phyloP scores from a whole-genome alignment of 2,797 vertebrate species.

The Phoebastria nigripes region DNA sequence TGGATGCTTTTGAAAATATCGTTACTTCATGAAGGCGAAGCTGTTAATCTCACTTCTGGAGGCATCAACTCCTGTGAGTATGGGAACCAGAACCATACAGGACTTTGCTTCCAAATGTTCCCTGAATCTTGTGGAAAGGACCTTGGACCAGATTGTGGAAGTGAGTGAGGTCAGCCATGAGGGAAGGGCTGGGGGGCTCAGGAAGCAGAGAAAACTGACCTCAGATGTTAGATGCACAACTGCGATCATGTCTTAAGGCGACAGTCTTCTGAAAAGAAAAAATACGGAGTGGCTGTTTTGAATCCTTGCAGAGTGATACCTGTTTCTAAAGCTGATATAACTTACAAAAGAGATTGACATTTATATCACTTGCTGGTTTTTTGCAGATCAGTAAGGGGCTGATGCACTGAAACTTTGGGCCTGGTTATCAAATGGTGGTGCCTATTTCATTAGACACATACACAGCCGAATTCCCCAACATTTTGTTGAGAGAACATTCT shows the following conservation, averaged over 20 bases:
- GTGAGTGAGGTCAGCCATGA: constrained; percentile 16
- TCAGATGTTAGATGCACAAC: background rate
- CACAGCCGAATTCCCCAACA: background rate
- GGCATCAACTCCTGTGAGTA: background rate
- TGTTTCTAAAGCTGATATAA: background rate
- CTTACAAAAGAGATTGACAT: background rate
- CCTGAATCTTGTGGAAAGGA: background rate
- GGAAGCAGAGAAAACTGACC: constrained; percentile 15
- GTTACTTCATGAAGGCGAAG: background rate
- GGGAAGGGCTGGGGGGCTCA: constrained; percentile 10
- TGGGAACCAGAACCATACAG: background rate
- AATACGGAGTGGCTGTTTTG: background rate
- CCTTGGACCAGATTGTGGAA: background rate
- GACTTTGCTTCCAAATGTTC: constrained; percentile 45
- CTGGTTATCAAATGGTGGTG: background rate
- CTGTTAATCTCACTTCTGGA: background rate
- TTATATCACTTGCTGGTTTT: background rate
- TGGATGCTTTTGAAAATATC: background rate
- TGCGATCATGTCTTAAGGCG: background rate
- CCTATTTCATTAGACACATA: background rate
- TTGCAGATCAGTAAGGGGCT: background rate
- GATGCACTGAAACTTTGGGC: background rate
- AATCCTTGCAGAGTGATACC: background rate
- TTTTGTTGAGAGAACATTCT: background rate
- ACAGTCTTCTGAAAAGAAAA: background rate